These are phyloP conservation scores for Drosophila sp. DNA, from an alignment of 1,140 invertebrate genomes.

Conservation along the genomic window DNA sequence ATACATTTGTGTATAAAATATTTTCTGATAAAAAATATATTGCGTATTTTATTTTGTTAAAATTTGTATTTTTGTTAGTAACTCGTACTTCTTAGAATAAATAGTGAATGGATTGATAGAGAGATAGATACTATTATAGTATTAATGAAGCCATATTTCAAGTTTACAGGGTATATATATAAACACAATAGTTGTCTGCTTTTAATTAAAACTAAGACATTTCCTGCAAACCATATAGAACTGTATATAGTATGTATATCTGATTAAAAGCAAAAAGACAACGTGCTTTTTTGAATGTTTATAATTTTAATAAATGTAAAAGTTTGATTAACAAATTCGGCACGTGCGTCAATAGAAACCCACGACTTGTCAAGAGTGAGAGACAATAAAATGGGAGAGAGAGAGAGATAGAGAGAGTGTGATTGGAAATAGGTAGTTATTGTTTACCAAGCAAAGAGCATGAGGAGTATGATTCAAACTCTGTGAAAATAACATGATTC, in stretches of 20 bases:
- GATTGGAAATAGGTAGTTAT: background rate
- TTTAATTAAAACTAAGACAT: slow-evolving; percentile 61
- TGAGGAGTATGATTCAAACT: slow-evolving; percentile 16
- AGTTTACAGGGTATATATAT: slow-evolving; percentile 4
- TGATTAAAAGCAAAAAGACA: slow-evolving; percentile 15
- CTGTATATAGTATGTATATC: too few species aligned
- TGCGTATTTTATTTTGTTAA: too few species aligned
- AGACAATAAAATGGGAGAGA: background rate
- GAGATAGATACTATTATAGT: too few species aligned
- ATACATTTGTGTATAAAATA: too few species aligned
- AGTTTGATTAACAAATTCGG: slow-evolving; percentile 17
- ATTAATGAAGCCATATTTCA: background rate
- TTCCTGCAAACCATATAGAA: slow-evolving; percentile 46
- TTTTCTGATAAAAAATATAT: too few species aligned
- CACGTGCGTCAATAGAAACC: slow-evolving; percentile 12
- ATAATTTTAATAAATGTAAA: slow-evolving; percentile 13
- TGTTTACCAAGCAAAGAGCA: slow-evolving; percentile 11
- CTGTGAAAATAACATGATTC: slow-evolving; percentile 17
- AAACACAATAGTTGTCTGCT: background rate
- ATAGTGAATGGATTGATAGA: too few species aligned
- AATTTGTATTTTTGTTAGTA: too few species aligned
- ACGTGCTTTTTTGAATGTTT: slow-evolving; percentile 27
- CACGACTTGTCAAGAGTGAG: background rate
- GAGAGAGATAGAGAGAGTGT: background rate
- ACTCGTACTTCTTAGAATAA: too few species aligned